A percentile compares a stretch with the other conserved stretches of the same genome.
Evolutionary conservation across 2,888 invertebrate species (phyloP).

Genomic region (Nycteola revayana): DNA sequence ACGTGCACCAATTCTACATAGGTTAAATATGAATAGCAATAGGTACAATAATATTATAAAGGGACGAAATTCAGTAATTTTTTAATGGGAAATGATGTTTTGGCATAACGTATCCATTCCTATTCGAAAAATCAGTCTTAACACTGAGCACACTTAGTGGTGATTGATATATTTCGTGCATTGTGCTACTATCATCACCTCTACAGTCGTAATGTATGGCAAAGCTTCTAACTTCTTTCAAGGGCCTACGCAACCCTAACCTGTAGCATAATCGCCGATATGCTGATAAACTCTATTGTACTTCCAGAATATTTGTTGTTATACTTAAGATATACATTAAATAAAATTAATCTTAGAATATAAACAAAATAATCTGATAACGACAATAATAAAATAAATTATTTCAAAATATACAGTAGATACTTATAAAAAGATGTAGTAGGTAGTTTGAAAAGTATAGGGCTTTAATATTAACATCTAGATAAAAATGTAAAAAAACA

Average conservation of each 20-base stretch:
- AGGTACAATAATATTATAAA: conserved; percentile 27
- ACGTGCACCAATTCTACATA: conserved; percentile 53
- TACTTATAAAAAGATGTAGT: conserved; percentile 26
- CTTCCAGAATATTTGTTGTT: conserved; percentile 13
- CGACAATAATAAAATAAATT: conserved; percentile 44
- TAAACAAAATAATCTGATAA: conserved; percentile 28
- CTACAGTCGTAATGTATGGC: conserved; percentile 25
- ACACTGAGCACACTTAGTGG: conserved; percentile 63
- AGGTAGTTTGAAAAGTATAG: conserved; percentile 18
- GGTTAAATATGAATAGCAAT: conserved; percentile 37
- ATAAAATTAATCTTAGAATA: conserved; percentile 34
- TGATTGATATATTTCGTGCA: conserved; percentile 39
- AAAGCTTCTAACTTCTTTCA: conserved; percentile 10
- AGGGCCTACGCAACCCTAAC: too few species aligned
- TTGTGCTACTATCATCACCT: conserved; percentile 31
- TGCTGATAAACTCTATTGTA: conserved; percentile 13
- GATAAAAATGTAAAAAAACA: conserved; percentile 9
- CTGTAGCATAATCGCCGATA: too few species aligned
- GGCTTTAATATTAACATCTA: conserved; percentile 15
- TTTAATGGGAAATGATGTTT: conserved; percentile 44
- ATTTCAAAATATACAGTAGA: conserved; percentile 48
- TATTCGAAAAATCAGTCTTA: conserved; percentile 74
- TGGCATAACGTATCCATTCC: conserved; percentile 41
- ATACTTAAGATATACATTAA: conserved; percentile 26
- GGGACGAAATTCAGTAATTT: conserved; percentile 31